Conservation (phyloP, 2,888 invertebrate species). For the Molorchus minor region DNA sequence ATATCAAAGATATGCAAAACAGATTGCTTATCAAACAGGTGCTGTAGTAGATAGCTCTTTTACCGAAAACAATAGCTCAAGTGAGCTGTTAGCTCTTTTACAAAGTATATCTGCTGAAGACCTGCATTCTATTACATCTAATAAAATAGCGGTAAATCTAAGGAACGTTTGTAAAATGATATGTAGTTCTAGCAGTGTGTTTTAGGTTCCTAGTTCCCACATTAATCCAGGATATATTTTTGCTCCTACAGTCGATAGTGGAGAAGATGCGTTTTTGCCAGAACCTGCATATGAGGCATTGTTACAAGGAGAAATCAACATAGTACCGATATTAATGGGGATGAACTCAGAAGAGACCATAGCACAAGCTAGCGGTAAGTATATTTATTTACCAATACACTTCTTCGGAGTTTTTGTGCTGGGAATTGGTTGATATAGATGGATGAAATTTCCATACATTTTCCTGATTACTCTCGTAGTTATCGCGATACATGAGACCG, state of each 20-base stretch:
- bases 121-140: neutral
- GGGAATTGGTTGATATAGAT: no score
- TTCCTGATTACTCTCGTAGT: no score
- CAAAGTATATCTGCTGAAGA: slow-evolving; percentile 8
- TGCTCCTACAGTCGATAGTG: slow-evolving; percentile 6
- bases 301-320: slow-evolving; percentile 1
- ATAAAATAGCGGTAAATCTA: slow-evolving; percentile 4
- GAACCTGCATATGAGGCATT: slow-evolving; percentile 1
- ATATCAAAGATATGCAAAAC: slow-evolving; percentile 12
- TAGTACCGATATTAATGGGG: slow-evolving; percentile 7
- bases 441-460: no score
- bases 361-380: neutral
- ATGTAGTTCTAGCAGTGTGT: no score
- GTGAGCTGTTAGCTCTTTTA: slow-evolving; percentile 8
- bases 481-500: no score
- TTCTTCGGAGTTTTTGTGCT: no score
- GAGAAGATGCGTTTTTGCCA: slow-evolving; percentile 6
- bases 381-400: neutral
- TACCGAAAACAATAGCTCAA: slow-evolving; percentile 6
- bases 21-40: slow-evolving; percentile 17
- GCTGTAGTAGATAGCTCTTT: slow-evolving; percentile 1
- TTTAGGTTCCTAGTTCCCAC: slow-evolving; percentile 7
- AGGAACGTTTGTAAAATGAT: neutral
- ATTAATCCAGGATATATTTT: slow-evolving; percentile 13
- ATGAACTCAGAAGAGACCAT: slow-evolving; percentile 17